A percentile compares a stretch with the other conserved stretches of the same genome.
These are phyloP conservation scores for Eulimnadia texana DNA, from an alignment of 1,140 invertebrate genomes.

Conservation along the genomic window DNA sequence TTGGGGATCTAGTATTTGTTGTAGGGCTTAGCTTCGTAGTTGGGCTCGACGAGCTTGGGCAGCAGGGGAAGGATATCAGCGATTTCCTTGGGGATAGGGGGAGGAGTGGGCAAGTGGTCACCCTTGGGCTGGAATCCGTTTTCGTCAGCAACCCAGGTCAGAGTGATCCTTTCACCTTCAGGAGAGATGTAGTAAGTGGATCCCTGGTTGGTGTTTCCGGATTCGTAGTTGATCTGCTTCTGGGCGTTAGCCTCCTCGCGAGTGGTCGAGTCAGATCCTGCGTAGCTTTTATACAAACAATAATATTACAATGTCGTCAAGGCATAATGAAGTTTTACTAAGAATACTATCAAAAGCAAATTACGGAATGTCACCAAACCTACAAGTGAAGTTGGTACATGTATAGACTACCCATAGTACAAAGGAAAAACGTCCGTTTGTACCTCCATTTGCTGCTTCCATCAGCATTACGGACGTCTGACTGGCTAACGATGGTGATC, in stretches of 20 bases:
- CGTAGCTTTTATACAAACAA: conserved; percentile 1
- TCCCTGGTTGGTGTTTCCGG: conserved; percentile 28
- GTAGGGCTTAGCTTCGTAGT: neutral
- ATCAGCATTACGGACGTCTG: conserved; percentile 1
- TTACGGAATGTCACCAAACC: too few species aligned
- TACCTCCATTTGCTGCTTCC: conserved; percentile 15
- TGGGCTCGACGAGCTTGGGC: neutral
- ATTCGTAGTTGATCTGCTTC: conserved; percentile 37
- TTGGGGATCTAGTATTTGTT: neutral
- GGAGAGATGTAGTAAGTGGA: conserved; percentile 17
- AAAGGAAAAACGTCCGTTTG: neutral
- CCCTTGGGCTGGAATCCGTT: conserved; percentile 23
- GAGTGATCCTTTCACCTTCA: conserved; percentile 19
- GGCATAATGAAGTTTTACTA: too few species aligned
- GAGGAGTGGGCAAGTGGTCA: conserved; percentile 22
- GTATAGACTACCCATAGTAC: neutral
- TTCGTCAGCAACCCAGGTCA: conserved; percentile 23
- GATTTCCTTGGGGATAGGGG: conserved; percentile 12
- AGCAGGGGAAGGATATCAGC: neutral
- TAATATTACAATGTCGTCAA: too few species aligned
- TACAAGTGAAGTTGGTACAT: conserved; percentile 23
- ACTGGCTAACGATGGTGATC: conserved; percentile 1
- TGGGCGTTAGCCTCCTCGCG: conserved; percentile 10
- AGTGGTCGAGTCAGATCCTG: conserved; percentile 11
- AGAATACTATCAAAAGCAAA: too few species aligned